Evolutionary conservation across 2,797 vertebrate species (phyloP).

Genomic region (Silurus lanzhouensis): DNA sequence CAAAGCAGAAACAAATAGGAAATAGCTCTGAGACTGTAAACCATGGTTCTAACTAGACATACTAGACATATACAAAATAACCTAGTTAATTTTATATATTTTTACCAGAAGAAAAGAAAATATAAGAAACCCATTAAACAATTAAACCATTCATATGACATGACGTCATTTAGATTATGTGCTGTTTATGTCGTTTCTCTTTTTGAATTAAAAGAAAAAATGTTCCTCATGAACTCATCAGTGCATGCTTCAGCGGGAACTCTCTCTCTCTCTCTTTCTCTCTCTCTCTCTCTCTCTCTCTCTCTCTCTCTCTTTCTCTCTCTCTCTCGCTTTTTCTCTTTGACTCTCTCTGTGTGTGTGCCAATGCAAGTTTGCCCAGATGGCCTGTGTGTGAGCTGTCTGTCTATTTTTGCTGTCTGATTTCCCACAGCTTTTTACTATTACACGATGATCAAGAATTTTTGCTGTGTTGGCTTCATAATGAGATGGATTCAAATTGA

Average conservation of each 20-base stretch:
- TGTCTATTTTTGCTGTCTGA: conserved; percentile 11
- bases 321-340: neutral
- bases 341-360: conserved; percentile 1
- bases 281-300: neutral
- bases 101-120: neutral
- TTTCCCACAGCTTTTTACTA: neutral
- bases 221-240: conserved; percentile 26
- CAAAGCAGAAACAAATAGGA: neutral
- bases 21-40: neutral
- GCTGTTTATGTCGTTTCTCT: neutral
- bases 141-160: neutral
- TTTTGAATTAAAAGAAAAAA: too few species aligned
- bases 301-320: neutral
- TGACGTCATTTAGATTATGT: neutral
- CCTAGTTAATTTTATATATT: neutral
- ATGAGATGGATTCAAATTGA: conserved; percentile 15
- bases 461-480: conserved; percentile 11
- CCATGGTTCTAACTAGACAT: neutral
- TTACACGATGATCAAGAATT: neutral
- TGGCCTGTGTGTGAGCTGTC: neutral
- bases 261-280: neutral
- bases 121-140: neutral
- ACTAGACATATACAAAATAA: neutral
- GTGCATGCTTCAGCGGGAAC: conserved; percentile 23
- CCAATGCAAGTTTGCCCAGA: neutral